phyloP scores from a whole-genome alignment of 2,888 invertebrate species.

The Tyria jacobaeae region DNA sequence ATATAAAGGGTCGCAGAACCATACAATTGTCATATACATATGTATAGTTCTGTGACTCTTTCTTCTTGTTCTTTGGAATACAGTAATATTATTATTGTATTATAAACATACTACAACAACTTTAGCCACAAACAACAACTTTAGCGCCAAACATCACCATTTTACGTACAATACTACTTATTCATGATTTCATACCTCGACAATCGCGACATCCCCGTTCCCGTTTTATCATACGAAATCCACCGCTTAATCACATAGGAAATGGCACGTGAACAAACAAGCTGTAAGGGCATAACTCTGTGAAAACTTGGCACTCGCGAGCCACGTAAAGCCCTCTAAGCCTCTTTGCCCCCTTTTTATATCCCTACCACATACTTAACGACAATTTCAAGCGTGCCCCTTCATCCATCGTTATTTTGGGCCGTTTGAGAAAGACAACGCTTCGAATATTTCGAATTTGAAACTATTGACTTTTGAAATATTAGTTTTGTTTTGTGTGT shows the following conservation, averaged over 20 bases:
- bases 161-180: conserved; percentile 20
- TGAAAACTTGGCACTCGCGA: conserved; percentile 71
- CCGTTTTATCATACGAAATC: conserved; percentile 62
- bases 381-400: conserved; percentile 71
- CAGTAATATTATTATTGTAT: no score
- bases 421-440: conserved; percentile 44
- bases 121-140: no score
- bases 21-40: no score
- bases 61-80: no score
- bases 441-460: conserved; percentile 41
- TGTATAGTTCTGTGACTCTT: no score
- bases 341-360: conserved; percentile 78
- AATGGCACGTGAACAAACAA: conserved; percentile 75
- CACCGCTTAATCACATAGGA: conserved; percentile 74
- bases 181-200: conserved; percentile 27
- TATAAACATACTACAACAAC: no score
- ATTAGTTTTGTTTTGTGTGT: conserved; percentile 50
- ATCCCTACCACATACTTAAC: conserved; percentile 81
- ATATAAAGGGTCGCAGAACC: no score
- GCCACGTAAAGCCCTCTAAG: conserved; percentile 76
- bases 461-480: conserved; percentile 52
- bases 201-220: conserved; percentile 37
- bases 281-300: conserved; percentile 70
- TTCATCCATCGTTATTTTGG: conserved; percentile 66
- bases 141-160: not conserved